Base-by-base conservation (phyloP, 2,888 invertebrate species). In the Corbicula japonica region DNA sequence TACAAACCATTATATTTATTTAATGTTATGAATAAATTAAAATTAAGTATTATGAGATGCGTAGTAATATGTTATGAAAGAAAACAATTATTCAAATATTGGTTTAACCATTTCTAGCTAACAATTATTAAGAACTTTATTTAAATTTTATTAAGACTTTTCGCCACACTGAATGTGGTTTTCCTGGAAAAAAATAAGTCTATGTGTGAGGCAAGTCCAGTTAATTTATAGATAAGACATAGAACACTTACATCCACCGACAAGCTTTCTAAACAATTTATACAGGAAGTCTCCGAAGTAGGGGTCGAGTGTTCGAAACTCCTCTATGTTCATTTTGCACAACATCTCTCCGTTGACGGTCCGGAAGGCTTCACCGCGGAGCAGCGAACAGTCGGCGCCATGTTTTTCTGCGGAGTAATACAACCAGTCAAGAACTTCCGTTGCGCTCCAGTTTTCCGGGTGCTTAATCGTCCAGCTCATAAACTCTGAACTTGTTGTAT, bases 341-440 rank as follows among this genome's bases (percentile, higher is more conserved):
- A 91, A 79, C 41, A 87, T 80, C 10, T 83, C 71, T 8, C 91
- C 90, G 0, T 86, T 78, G 15, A 90, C 76, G 5, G 84, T 79
- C 35, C 86, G 85, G 80, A 89, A 91, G 30, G 87, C 82, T 65
- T 90, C 90, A 1, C 89, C 89, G 18, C 84, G 73, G 5, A 90
- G 80, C n/a, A 76, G 61, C 2, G 87, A 83, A 58, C 87, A 86
- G 69, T 90, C 88, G 23, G 88, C 69, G 30, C 85, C 75, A 50
- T 87, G 76, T 58, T 77, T 83, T 28, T 86, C 86, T 0, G 86
- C 88, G 18, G 87, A 81, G 48, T 82, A 87, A 79, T 83, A 89
- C 18, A 90, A 61, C 90, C 90, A 90, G 79, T 90, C 90, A 23
- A 90, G 82, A 1, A 90, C 89, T 63, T 90, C 89, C 35, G 76